phyloP scores from a whole-genome alignment of 2,113 vertebrate species.

The Tinamus guttatus region DNA sequence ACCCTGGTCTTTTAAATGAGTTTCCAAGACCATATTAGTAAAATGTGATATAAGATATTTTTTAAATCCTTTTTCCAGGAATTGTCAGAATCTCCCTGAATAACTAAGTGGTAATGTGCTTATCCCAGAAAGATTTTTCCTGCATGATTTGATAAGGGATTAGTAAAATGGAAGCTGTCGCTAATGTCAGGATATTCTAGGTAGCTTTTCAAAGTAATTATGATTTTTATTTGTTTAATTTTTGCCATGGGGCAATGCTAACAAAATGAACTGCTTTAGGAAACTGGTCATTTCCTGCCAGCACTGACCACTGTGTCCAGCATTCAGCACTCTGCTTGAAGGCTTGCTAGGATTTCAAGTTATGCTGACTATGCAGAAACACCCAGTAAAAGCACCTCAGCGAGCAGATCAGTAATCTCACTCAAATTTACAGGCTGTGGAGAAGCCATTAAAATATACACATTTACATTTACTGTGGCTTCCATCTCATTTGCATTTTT shows the following conservation, averaged over 20 bases:
- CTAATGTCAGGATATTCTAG: constrained; percentile 45
- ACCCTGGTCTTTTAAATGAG: not conserved
- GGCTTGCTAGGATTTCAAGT: not conserved
- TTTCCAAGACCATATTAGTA: not conserved
- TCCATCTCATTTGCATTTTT: not conserved
- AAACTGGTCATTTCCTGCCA: constrained; percentile 58
- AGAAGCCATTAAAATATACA: constrained; percentile 13
- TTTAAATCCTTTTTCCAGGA: constrained; percentile 33
- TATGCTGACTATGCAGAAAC: constrained; percentile 41
- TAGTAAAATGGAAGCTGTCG: constrained; percentile 26
- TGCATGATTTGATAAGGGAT: constrained; percentile 45
- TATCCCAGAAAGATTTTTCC: constrained; percentile 37
- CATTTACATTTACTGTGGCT: not conserved
- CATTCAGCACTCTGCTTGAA: not conserved
- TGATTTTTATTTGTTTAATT: constrained; percentile 52
- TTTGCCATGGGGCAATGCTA: constrained; percentile 47
- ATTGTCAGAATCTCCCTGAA: constrained; percentile 23
- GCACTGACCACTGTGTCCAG: not conserved
- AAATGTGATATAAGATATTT: not conserved
- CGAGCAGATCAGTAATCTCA: not conserved
- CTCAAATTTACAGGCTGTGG: not conserved
- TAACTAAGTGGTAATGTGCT: constrained; percentile 26
- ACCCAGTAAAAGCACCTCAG: not conserved
- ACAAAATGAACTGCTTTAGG: constrained; percentile 38
- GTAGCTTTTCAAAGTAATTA: constrained; percentile 52